A percentile compares a stretch with the other conserved stretches of the same genome.
phyloP scores from a whole-genome alignment of 1,140 invertebrate genomes.

The Pygmarrhopalites habei region DNA sequence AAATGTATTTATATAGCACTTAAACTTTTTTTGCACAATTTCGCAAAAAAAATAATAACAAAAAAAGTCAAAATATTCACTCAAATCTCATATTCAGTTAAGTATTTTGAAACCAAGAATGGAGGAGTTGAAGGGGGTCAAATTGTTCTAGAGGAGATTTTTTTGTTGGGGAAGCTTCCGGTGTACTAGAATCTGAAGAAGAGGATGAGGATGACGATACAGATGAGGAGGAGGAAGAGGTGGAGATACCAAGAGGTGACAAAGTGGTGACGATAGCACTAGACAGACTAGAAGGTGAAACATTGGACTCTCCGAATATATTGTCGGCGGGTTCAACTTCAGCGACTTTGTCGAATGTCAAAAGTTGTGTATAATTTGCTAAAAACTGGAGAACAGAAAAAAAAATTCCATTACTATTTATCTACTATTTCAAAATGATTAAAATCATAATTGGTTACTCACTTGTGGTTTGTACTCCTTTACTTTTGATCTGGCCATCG shows the following conservation, averaged over 20 bases:
- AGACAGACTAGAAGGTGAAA: slow-evolving; percentile 9
- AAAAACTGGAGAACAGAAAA: too few relatives aligned
- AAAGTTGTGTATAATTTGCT: slow-evolving; percentile 29
- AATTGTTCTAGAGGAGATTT: slow-evolving; percentile 36
- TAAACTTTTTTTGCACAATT: too few relatives aligned
- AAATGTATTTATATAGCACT: too few relatives aligned
- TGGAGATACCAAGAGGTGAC: too few relatives aligned
- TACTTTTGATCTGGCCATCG: slow-evolving; percentile 33
- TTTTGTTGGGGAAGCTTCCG: not conserved
- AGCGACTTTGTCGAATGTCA: slow-evolving; percentile 38
- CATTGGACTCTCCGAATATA: not conserved
- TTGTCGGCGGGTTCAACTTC: not conserved
- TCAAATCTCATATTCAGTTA: not conserved
- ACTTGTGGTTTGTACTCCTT: slow-evolving; percentile 40
- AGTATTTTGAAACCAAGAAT: slow-evolving; percentile 34
- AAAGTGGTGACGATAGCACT: slow-evolving; percentile 5
- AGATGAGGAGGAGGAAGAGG: too few relatives aligned
- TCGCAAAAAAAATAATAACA: too few relatives aligned
- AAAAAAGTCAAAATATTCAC: too few relatives aligned
- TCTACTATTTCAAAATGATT: too few relatives aligned
- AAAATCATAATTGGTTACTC: too few relatives aligned
- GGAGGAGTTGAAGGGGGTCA: slow-evolving; percentile 37
- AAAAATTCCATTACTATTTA: too few relatives aligned
- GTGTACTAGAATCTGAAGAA: too few relatives aligned
- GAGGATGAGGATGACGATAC: too few relatives aligned